A percentile compares a stretch with the other conserved stretches of the same genome.
Conservation (phyloP, 2,797 vertebrate species). For the Cossypha heuglini region DNA sequence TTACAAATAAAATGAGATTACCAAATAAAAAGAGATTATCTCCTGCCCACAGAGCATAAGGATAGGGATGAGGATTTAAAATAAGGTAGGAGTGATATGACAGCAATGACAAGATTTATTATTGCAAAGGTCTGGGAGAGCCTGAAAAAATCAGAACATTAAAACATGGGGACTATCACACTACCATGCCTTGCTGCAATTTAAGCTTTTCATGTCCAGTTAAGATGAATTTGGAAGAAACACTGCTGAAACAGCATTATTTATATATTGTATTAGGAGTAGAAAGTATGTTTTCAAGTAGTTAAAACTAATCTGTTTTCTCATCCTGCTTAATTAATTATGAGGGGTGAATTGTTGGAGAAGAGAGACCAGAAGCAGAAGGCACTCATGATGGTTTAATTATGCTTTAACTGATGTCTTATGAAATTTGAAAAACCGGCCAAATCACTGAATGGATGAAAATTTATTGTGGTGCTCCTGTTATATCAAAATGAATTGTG, state of each 20-base stretch:
- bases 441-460: background rate
- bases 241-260: background rate
- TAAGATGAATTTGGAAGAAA: background rate
- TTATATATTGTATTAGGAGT: background rate
- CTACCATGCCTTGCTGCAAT: background rate
- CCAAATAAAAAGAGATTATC: conserved; percentile 31
- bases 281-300: background rate
- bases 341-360: background rate
- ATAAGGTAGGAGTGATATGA: conserved; percentile 6
- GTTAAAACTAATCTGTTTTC: background rate
- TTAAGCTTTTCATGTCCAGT: background rate
- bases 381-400: background rate
- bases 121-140: background rate
- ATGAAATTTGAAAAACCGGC: background rate
- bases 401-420: background rate
- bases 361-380: background rate
- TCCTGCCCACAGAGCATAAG: background rate
- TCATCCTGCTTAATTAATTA: background rate
- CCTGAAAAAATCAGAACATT: background rate
- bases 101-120: background rate
- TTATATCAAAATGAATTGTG: background rate
- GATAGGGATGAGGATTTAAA: background rate
- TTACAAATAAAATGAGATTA: conserved; percentile 48
- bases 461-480: background rate
- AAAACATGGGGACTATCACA: background rate